Base-by-base conservation (phyloP, 2,797 vertebrate genomes). In the Pseudomugil gertrudae region DNA sequence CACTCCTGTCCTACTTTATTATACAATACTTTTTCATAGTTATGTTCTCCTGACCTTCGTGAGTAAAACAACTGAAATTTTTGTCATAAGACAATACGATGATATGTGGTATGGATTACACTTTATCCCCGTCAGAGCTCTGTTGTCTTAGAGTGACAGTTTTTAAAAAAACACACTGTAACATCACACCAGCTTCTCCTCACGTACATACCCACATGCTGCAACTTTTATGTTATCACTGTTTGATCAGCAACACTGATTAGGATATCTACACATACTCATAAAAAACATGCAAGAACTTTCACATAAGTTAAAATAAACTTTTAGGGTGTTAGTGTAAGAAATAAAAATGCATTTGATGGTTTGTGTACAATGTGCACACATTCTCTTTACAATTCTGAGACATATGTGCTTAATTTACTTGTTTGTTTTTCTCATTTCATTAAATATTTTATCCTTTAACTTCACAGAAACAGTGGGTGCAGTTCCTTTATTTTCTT, bases 191-290 rank as follows among this genome's bases (percentile, higher is more conserved):
- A 38, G 66, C 43, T 51, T n/a, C 38, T 69, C 62, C 17, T 62
- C 80, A 89, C 59, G 76, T 81, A 80, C 38, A 70, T 61, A 66
- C 84, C 85, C 78, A 54, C 86, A 83, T 84, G 57, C 70, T 66
- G 51, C 60, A 29, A 27, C 38, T 51, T 19, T 35, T 40, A 26
- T 0, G 2, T 40, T 68, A 62, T 69, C 40, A 0, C 57, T 21
- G 69, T 72, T 69, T 63, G 63, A 89, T 89, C 57, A 68, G 52
- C 66, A 48, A 23, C 35, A 38, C 66, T 67, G 82, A 80, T 87
- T 80, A 62, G 51, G 54, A 74, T 48, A 51, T 45, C 50, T 33
- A 1, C 47, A 23, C 45, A 24, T n/a, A 48, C 45, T 21, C 17
- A 27, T 33, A 30, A 15, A 35, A 15, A 15, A 19, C 26, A 57